Conservation (phyloP, 2,113 vertebrate genomes). For the Poecilia latipinna region DNA sequence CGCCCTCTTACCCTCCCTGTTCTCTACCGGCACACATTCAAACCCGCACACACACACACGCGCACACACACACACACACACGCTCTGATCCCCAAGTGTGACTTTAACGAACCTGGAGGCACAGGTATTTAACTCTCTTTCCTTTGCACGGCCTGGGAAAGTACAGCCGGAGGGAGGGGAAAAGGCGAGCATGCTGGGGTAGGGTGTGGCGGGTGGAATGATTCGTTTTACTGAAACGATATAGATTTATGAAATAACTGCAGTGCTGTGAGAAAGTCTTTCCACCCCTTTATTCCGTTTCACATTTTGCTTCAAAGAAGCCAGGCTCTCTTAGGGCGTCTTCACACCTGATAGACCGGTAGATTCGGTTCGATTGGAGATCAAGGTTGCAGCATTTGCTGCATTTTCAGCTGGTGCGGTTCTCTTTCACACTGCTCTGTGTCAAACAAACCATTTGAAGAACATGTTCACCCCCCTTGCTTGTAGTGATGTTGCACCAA, state of each 20-base stretch:
- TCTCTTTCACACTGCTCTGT: too few species aligned
- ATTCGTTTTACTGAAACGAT: conserved; percentile 35
- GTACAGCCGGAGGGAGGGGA: conserved; percentile 33
- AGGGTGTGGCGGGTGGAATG: conserved; percentile 55
- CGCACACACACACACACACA: conserved; percentile 25
- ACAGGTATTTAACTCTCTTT: conserved; percentile 77
- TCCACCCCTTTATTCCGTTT: neutral
- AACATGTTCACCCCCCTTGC: too few species aligned
- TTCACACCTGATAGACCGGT: neutral
- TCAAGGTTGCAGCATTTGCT: too few species aligned
- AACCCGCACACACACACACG: conserved; percentile 36
- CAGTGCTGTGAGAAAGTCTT: neutral
- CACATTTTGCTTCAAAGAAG: neutral
- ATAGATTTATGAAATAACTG: conserved; percentile 27
- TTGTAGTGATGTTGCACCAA: too few species aligned
- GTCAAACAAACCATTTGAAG: too few species aligned
- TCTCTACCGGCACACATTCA: conserved; percentile 37
- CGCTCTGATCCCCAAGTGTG: conserved; percentile 13
- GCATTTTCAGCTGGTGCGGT: too few species aligned
- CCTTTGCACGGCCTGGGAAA: conserved; percentile 74
- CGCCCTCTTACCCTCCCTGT: neutral
- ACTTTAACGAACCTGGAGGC: conserved; percentile 54
- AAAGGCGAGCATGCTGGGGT: conserved; percentile 57
- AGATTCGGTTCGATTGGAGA: too few species aligned
- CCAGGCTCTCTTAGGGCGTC: neutral